Evolutionary conservation across 2,113 vertebrate genomes (phyloP).

Genomic region (Ia io): DNA sequence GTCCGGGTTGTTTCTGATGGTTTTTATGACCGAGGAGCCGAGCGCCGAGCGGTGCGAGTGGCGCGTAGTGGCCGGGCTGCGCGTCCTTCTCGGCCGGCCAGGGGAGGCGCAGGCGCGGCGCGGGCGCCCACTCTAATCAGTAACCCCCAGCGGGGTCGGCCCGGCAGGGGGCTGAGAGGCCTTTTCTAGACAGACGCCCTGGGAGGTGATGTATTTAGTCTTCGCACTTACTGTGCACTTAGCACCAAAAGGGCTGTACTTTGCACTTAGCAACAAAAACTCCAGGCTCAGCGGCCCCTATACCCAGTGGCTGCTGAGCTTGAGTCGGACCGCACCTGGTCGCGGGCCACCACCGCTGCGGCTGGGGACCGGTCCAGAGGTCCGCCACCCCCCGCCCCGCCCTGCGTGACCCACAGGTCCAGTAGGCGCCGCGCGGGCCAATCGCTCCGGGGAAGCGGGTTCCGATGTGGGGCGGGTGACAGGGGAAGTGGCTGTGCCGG

Average conservation of each 20-base stretch:
- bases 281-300: fast-evolving
- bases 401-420: background rate
- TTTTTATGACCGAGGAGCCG: background rate
- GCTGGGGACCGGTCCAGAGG: fast-evolving
- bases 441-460: background rate
- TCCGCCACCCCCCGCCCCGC: background rate
- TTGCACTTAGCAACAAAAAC: conserved; percentile 1
- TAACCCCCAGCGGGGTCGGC: conserved; percentile 59
- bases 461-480: background rate
- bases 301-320: background rate
- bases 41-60: background rate
- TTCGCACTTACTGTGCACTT: conserved; percentile 74
- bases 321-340: background rate
- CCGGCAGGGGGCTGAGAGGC: conserved; percentile 69
- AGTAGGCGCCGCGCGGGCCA: fast-evolving
- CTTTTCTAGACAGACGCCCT: conserved; percentile 72
- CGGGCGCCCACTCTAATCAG: background rate
- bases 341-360: background rate
- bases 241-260: background rate
- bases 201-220: conserved; percentile 74
- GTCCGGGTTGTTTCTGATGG: background rate
- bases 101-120: background rate
- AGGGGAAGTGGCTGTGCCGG: background rate
- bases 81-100: fast-evolving
- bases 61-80: background rate